Percentiles rank a stretch among this genome's conserved stretches.
phyloP scores from a whole-genome alignment of 2,888 invertebrate species.

The Chrysotoxum bicinctum region DNA sequence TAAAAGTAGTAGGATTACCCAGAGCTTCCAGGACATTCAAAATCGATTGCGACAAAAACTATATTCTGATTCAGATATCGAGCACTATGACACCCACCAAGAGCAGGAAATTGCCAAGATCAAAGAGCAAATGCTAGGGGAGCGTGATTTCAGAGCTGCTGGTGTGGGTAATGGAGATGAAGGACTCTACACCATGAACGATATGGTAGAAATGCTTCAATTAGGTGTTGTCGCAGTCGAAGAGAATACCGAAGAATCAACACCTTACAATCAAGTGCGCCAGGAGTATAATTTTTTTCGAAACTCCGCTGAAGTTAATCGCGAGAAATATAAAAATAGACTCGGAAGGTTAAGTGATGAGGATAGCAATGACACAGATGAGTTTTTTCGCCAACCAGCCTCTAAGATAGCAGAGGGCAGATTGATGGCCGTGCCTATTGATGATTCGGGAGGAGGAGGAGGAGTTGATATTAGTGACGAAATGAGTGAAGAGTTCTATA shows the following conservation, averaged over 20 bases:
- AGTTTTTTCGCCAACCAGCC: conserved; percentile 80
- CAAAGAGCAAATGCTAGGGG: conserved; percentile 76
- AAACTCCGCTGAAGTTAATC: conserved; percentile 75
- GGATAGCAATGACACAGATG: conserved; percentile 65
- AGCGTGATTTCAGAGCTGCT: conserved; percentile 76
- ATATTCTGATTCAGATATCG: conserved; percentile 75
- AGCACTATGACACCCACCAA: conserved; percentile 75
- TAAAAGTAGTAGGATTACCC: conserved; percentile 28
- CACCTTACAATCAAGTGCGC: conserved; percentile 60
- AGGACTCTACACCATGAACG: conserved; percentile 22
- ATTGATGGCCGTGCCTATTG: conserved; percentile 77
- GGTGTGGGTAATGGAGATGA: conserved; percentile 30
- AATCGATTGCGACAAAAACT: conserved; percentile 71
- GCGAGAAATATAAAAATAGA: conserved; percentile 67
- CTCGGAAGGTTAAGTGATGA: conserved; percentile 57
- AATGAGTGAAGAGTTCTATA: conserved; percentile 93
- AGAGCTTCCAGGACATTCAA: conserved; percentile 51
- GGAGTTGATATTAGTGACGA: conserved; percentile 83
- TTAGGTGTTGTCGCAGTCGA: not conserved
- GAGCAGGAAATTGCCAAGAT: conserved; percentile 75
- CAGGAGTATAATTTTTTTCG: conserved; percentile 76
- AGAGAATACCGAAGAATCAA: conserved; percentile 16
- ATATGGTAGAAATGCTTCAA: conserved; percentile 71
- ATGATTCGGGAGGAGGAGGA: conserved; percentile 78
- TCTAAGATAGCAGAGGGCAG: conserved; percentile 77